Conservation (phyloP, 1,140 invertebrate species). For the Drosophila bipectinata region DNA sequence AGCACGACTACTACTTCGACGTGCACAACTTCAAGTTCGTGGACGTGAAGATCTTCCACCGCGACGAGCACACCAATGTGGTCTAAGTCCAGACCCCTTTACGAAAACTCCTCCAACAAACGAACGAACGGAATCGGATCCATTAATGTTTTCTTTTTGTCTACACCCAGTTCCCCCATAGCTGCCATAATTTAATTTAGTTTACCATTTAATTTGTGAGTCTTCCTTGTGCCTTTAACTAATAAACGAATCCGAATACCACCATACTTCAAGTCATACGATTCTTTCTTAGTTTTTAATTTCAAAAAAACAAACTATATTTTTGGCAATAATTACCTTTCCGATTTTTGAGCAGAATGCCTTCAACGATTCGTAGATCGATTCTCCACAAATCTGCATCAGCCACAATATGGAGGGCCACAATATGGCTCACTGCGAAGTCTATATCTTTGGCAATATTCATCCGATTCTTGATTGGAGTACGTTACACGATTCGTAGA, state of each 20-base stretch:
- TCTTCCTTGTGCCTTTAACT: constrained; percentile 28
- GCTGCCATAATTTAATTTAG: constrained; percentile 32
- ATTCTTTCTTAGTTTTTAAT: too few species aligned
- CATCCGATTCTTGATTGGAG: too few species aligned
- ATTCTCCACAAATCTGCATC: too few species aligned
- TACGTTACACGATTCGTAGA: too few species aligned
- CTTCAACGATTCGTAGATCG: too few species aligned
- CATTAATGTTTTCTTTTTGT: constrained; percentile 11
- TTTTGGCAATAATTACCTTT: too few species aligned
- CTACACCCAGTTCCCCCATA: constrained; percentile 32
- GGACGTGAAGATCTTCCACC: constrained; percentile 87
- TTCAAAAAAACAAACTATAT: too few species aligned
- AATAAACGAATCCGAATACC: constrained; percentile 31
- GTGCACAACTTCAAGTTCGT: constrained; percentile 88
- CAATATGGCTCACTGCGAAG: too few species aligned
- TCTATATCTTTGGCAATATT: too few species aligned
- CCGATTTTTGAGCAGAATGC: neutral
- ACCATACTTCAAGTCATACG: too few species aligned
- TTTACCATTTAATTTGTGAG: constrained; percentile 30
- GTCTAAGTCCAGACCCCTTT: constrained; percentile 38
- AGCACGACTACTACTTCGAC: constrained; percentile 85
- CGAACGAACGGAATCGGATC: constrained; percentile 31
- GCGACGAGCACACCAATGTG: constrained; percentile 83
- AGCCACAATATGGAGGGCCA: too few species aligned
- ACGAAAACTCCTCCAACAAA: constrained; percentile 1